A percentile compares a stretch with the other conserved stretches of the same genome.
Conservation (phyloP, 2,888 invertebrate genomes). For the Tenodera sinensis region DNA sequence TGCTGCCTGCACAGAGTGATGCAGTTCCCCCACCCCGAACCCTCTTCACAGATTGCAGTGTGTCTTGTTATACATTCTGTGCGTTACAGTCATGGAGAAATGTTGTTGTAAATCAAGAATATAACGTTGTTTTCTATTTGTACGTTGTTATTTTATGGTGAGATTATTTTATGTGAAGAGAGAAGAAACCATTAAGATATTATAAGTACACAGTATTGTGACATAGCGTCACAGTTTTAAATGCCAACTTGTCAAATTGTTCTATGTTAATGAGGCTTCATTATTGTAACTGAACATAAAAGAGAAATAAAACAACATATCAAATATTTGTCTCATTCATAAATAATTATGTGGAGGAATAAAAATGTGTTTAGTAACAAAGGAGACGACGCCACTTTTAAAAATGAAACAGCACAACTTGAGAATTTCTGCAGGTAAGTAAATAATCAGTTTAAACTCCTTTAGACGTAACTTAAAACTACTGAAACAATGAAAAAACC, state of each 20-base stretch:
- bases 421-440: too few species aligned
- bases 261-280: slow-evolving; percentile 8
- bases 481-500: too few species aligned
- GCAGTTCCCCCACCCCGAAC: too few species aligned
- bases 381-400: too few species aligned
- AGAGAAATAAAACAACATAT: slow-evolving; percentile 1
- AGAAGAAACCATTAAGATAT: not conserved
- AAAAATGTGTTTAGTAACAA: too few species aligned
- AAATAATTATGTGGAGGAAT: not conserved
- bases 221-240: not conserved
- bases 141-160: slow-evolving; percentile 8
- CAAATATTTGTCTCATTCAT: not conserved
- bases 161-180: slow-evolving; percentile 12
- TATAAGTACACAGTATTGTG: not conserved
- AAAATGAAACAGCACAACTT: too few species aligned
- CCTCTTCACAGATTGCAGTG: not conserved
- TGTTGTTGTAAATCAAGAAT: not conserved
- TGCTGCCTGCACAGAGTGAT: too few species aligned
- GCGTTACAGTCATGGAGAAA: not conserved
- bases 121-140: not conserved
- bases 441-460: too few species aligned
- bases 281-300: slow-evolving; percentile 4
- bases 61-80: not conserved
- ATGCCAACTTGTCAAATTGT: slow-evolving; percentile 8
- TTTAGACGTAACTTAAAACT: too few species aligned